Evolutionary conservation across 1,140 invertebrate genomes (phyloP), one percentile per base, ranked within the genome.

Genomic region (Coenobita brevimanus): DNA sequence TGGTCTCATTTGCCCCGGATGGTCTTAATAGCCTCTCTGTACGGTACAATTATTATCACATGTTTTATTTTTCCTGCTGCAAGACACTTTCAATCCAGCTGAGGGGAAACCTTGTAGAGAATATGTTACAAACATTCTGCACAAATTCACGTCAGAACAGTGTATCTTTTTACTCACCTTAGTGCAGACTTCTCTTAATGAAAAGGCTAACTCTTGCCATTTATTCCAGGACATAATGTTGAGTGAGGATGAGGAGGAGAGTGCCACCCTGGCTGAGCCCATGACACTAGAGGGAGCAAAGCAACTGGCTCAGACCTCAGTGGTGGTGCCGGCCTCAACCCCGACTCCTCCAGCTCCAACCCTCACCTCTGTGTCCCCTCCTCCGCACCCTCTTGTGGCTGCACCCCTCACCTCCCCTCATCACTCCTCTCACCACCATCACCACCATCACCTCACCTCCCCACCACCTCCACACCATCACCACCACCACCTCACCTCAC

Each of bases 211-310:
- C 15, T 21, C 3, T 43, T 8, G 71, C 57, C 71, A 38, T 81
- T 13, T 54, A 50, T 64, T 84, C 17, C 30, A 89, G 89, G 89
- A 89, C 85, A 86, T 89, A 78, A 89, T 89, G 78, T 76, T 89
- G 69, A 89, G 89, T 86, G 89, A 90, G 57, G 90, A 89, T 46
- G 90, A 90, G 73, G 90, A 90, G 62, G 90, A 90, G 82, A 84
- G 83, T 71, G 88, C 90, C n/a, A 90, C 90, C 27, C 69, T 90
- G 46, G 90, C 90, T 24, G 90, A 90, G 80, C 90, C 90, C 60
- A 90, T 90, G 90, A 90, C 90, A 17, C 71, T 90, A 46, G 90
- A 89, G 84, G 90, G 90, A 30, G 90, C 84, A 30, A 89, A 90
- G 62, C 90, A 90, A 57, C 69, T 90, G 38, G 89, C 89, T 43